Evolutionary conservation across 1,140 invertebrate species (phyloP), one percentile per base, ranked within the genome.

Genomic region (Drosophila prosaltans): DNA sequence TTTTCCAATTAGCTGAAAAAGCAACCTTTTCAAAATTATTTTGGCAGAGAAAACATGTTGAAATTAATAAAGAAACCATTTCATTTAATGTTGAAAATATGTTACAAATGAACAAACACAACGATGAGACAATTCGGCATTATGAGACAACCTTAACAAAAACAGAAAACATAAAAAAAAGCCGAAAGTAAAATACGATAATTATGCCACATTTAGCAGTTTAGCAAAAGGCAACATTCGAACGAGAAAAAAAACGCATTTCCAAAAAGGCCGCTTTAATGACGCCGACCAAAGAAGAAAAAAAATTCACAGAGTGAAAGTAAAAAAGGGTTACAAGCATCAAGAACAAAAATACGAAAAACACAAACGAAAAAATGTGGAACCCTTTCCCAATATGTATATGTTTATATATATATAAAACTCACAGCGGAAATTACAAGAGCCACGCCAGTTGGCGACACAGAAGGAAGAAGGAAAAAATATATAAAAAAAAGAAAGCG

Each of bases 151-250:
- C 70, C 74, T 66, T 30, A 40, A 30, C 16, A 57, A 45, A 61
- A n/a, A 39, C 55, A 57, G 40, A 63, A 69, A 66, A 68, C 62
- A 45, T 21, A 45, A 45, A 65, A 69, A 69, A 69, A 76, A 59
- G 54, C 69, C 39, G 24, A 66, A 77, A 73, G 70, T 83, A 75
- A 88, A 88, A 89, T 88, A 88, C 83, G 83, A 88, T 88, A 88
- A 88, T 88, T 88, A 88, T 88, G 83, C 83, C 74, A 88, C 84
- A 88, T 88, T 88, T 89, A 73, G 84, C 83, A 86, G 82, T 83
- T 89, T 83, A 89, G 84, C 84, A 86, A 51, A 51, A 51, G 74
- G 82, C 71, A 73, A 62, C 74, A 61, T 51, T 51, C 45, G 45
- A 51, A 67, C 36, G 65, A 36, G 28, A 30, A 4, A 30, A 30